phyloP scores from a whole-genome alignment of 2,113 vertebrate species.

The Columba janthina region DNA sequence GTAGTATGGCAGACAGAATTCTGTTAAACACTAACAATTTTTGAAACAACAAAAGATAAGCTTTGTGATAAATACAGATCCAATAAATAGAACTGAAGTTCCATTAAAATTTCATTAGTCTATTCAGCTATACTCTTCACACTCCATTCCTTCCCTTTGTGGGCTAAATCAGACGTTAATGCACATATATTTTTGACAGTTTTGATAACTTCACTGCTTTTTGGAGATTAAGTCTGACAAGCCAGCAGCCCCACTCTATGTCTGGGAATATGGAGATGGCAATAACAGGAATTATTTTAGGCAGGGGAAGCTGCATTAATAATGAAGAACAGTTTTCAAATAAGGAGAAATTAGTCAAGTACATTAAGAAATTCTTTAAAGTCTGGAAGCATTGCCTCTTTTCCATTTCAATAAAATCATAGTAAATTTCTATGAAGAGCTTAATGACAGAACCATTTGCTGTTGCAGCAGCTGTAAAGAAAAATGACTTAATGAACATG shows the following conservation, averaged over 20 bases:
- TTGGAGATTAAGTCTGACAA: conserved; percentile 32
- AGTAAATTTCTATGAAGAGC: conserved; percentile 17
- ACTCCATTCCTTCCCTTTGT: background rate
- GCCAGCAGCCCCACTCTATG: background rate
- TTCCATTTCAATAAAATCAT: conserved; percentile 38
- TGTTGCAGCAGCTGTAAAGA: conserved; percentile 32
- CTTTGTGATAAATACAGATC: background rate
- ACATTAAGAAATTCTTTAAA: conserved; percentile 25
- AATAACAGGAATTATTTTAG: conserved; percentile 40
- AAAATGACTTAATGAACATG: background rate
- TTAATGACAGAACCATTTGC: conserved; percentile 51
- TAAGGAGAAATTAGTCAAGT: conserved; percentile 39
- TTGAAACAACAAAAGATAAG: background rate
- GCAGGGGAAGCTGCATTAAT: background rate
- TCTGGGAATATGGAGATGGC: background rate
- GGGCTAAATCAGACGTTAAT: conserved; percentile 44
- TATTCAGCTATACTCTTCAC: background rate
- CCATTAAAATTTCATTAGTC: conserved; percentile 38
- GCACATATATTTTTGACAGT: conserved; percentile 1
- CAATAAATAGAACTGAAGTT: conserved; percentile 5
- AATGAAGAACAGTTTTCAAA: background rate
- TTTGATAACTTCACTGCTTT: conserved; percentile 24
- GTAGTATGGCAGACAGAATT: background rate
- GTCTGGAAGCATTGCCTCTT: background rate
- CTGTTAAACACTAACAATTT: conserved; percentile 2